Conservation (phyloP, 2,888 invertebrate genomes). For the Scaptomyza polygonia region DNA sequence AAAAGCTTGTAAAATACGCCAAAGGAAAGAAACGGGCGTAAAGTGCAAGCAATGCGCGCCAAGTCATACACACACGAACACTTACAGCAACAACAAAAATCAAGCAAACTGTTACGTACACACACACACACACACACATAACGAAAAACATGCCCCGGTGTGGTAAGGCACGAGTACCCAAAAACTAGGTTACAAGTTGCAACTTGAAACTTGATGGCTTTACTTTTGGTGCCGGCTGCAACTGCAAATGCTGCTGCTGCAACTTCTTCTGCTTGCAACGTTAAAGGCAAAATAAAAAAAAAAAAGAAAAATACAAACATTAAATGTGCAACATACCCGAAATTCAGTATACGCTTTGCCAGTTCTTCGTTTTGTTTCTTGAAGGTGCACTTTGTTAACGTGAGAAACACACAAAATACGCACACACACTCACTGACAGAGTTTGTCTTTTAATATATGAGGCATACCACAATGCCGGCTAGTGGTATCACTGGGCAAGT, state of each 20-base stretch:
- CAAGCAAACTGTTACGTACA: slow-evolving; percentile 3
- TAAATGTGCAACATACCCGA: slow-evolving; percentile 60
- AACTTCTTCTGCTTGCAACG: neutral
- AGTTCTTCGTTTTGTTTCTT: slow-evolving; percentile 8
- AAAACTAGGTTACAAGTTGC: slow-evolving; percentile 72
- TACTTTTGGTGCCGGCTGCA: slow-evolving; percentile 35
- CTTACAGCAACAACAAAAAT: slow-evolving; percentile 5
- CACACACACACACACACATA: neutral
- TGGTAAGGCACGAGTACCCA: slow-evolving; percentile 39
- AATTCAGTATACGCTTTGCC: neutral
- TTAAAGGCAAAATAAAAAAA: slow-evolving; percentile 23
- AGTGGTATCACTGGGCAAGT: slow-evolving; percentile 10
- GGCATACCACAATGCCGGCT: slow-evolving; percentile 31
- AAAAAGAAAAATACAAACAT: slow-evolving; percentile 20
- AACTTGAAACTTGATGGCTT: slow-evolving; percentile 59
- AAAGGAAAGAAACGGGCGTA: slow-evolving; percentile 26
- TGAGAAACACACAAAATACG: neutral
- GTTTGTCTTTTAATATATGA: slow-evolving; percentile 1
- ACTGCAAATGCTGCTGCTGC: slow-evolving; percentile 4
- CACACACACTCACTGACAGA: neutral
- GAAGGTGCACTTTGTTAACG: neutral
- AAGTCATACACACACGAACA: slow-evolving; percentile 26
- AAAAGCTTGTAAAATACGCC: slow-evolving; percentile 38
- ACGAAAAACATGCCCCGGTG: slow-evolving; percentile 19
- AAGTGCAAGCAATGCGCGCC: slow-evolving; percentile 56